Evolutionary conservation across 2,113 vertebrate genomes (phyloP), one percentile per base, ranked within the genome.

Genomic region (Apteryx owenii): DNA sequence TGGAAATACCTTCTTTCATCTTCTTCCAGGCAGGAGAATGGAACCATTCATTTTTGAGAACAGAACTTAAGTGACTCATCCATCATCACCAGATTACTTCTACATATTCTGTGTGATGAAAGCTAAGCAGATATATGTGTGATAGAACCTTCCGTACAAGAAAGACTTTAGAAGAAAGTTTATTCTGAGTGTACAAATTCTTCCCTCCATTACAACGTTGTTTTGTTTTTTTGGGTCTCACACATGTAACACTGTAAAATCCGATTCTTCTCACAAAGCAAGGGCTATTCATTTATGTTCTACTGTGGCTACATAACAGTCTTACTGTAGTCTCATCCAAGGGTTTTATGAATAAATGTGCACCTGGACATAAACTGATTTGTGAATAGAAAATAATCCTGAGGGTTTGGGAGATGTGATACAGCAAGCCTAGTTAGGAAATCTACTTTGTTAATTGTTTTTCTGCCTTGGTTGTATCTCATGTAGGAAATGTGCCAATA

Each of bases 1-100:
- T 80, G 56, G 92, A 89, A 96, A 94, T 85, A 62, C 81, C 28
- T 95, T 85, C 42, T 85, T 95, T 71, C 46, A 85, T 95, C 89
- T 89, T 85, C 40, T 80, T 85, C 50, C 40, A 88, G 44, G 50
- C 23, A 7, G 9, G 16, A 28, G 85, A 96, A 93, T 85, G 69
- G 50, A 94, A 93, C 29, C 2, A 87, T 95, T 88, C 38, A 42
- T 87, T 95, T 94, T 80, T 85, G 65, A 90, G 54, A 85, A 42
- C 31, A 83, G 64, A 97, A 56, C 31, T 42, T 73, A 88, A 93
- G 38, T 90, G 87, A 90, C 31, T 80, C 85, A 91, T 96, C 68
- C 81, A 88, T 95, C 89, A 93, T 22, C 26, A 90, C 51, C 38
- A 83, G 68, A 78, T 81, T 82, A 60, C 54, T 82, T 73, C 71